Base-by-base conservation (phyloP, 64 coral and sea anemone genomes). In the Montipora efflorescens region DNA sequence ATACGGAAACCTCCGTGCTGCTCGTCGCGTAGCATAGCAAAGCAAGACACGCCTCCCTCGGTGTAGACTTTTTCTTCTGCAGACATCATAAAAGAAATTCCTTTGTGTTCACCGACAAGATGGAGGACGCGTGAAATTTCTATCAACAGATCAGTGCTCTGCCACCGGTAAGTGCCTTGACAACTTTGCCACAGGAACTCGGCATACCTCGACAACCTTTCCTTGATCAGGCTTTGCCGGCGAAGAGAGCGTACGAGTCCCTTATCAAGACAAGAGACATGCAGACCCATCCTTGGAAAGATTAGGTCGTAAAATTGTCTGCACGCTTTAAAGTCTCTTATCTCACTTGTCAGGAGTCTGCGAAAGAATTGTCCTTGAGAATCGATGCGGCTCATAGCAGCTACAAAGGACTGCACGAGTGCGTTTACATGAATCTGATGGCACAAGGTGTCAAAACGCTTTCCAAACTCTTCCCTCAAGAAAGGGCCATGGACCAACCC, bases 211-310 rank as follows among this genome's bases (percentile, higher is more conserved):
- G 83, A 76, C 64, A 93, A 67, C n/a, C 80, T 59, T 62, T 89
- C 90, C 36, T 78, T 64, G 20, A 96, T 79, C 16, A 52, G 11
- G 45, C 68, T 6, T 75, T 93, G 50, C 83, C 59, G 74, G 9
- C 94, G 67, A 74, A 96, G 22, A 67, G 23, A 19, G n/a, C 79
- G 79, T 11, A 82, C 74, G 15, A 75, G 67, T 28, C 83, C 88
- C 44, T 78, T 82, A 9, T 47, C 52, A 9, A 90, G 18, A 43
- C 82, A 94, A 23, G 79, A 89, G 13, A 73, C 69, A 74, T 93
- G 84, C n/a, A 89, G 78, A n/a, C 90, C 94, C 52, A 76, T 76
- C 18, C 78, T 88, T 13, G 94, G 94, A 75, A 96, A 96, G 67
- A 96, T 46, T 15, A 92, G 48, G 51, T 92, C 75, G 76, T 93